A percentile compares a stretch with the other conserved stretches of the same genome.
Evolutionary conservation across 2,797 vertebrate genomes (phyloP).

Genomic region (Tokudaia tokunoshimensis): DNA sequence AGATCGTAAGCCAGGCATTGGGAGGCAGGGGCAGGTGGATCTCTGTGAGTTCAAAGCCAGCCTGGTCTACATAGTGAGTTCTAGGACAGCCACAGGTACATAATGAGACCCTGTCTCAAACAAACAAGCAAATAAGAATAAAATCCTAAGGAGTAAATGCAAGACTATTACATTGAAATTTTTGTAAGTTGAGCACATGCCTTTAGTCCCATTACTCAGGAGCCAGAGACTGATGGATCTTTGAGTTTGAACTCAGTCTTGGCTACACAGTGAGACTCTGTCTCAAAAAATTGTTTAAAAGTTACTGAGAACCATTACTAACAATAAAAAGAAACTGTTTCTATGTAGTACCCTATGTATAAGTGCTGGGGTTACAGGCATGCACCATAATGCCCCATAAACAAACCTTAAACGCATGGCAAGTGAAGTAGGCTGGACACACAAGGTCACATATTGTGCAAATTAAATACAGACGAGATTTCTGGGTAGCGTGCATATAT

Average conservation of each 20-base stretch:
- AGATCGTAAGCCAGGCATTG: background rate
- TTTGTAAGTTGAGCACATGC: background rate
- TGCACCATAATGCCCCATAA: background rate
- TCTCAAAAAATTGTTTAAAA: background rate
- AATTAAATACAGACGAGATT: background rate
- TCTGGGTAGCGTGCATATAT: background rate
- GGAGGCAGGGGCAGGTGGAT: background rate
- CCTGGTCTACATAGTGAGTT: background rate
- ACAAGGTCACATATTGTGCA: background rate
- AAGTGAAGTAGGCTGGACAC: background rate
- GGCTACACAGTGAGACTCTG: background rate
- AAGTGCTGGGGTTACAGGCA: background rate
- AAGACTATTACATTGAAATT: background rate
- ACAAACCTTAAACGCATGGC: background rate
- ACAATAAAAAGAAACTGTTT: background rate
- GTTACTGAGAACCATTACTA: background rate
- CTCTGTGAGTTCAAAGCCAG: background rate
- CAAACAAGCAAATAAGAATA: background rate
- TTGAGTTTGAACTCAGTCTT: background rate
- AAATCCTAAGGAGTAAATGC: background rate
- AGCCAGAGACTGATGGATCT: background rate
- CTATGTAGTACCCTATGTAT: background rate
- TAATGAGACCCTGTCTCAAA: background rate
- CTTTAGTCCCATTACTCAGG: background rate
- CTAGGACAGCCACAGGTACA: background rate